Evolutionary conservation across 2,797 vertebrate genomes (phyloP), one percentile per base, ranked within the genome.

Genomic region (Arnoldichthys spilopterus): DNA sequence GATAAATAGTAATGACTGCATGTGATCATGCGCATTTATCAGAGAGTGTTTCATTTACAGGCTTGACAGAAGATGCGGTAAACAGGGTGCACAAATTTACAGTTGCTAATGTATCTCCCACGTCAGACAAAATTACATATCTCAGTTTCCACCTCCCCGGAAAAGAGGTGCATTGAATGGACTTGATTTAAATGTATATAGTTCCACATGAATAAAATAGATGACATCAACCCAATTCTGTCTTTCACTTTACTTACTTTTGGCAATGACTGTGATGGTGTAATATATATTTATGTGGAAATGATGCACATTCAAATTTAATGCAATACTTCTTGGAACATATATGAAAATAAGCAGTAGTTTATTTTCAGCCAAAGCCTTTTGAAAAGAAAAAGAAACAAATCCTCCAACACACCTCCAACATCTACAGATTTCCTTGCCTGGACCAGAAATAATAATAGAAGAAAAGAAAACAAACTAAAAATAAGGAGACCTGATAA

Each of bases 401-500:
- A 20, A 62, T 20, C 16, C 30, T 20, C 18, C 32, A 8, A 7
- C 24, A 20, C n/a, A 45, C 40, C 64, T 24, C 64, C 43, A 12
- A 49, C 22, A 47, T 26, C 24, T 30, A 18, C 26, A 16, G 24
- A 45, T 81, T 84, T 81, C 80, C 63, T 80, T 58, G 62, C 78
- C 82, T 83, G 1, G 84, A 78, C 82, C 66, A 67, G 82, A 86
- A 84, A 84, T 85, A 85, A 88, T 67, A 64, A 83, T 87, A 86
- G 79, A 22, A 47, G 49, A 78, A 83, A 76, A 74, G 84, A 85
- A 89, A 92, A n/a, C 24, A 76, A 78, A 74, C 32, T 54, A 69
- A 77, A 82, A 77, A 61, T 78, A 82, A 34, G 20, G 22, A 24
- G 45, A 45, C 90, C 90, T 92, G 91, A 28, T 83, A 84, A 84